These are phyloP conservation scores for Erethizon dorsatum DNA, from an alignment of 2,797 vertebrate genomes.

Conservation along the genomic window DNA sequence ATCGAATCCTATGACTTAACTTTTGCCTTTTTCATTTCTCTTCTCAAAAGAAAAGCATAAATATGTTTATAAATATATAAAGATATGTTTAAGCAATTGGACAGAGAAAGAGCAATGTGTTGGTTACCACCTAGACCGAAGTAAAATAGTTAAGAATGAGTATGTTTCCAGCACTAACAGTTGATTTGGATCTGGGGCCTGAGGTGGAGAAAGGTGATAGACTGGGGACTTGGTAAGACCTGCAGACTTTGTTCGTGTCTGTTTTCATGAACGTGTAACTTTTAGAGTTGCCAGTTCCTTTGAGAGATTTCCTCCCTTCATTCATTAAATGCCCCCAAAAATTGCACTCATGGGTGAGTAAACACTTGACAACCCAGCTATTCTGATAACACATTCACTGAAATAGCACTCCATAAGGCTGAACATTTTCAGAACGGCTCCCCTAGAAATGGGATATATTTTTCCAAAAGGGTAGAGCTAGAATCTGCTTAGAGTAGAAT, in stretches of 20 bases:
- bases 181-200: not conserved
- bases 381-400: conserved; percentile 3
- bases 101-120: not conserved
- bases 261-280: not conserved
- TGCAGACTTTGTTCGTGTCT: not conserved
- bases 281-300: conserved; percentile 12
- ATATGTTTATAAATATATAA: not conserved
- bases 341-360: not conserved
- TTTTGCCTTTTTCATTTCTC: conserved; percentile 44
- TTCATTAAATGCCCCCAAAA: not conserved
- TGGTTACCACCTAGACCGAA: not conserved
- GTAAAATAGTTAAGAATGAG: not conserved
- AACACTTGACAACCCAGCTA: not conserved
- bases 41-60: conserved; percentile 43
- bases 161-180: not conserved
- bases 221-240: not conserved
- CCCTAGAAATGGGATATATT: not conserved
- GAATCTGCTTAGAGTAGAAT: not conserved
- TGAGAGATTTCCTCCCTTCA: conserved; percentile 32
- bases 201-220: not conserved
- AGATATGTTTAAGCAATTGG: not conserved
- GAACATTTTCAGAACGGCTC: not conserved
- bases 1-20: not conserved
- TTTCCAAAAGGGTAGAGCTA: not conserved
- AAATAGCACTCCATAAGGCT: not conserved